Percentiles rank a stretch among this genome's conserved stretches.
Conservation (phyloP, 23 tunicate species). For the Ascidia mentula region DNA sequence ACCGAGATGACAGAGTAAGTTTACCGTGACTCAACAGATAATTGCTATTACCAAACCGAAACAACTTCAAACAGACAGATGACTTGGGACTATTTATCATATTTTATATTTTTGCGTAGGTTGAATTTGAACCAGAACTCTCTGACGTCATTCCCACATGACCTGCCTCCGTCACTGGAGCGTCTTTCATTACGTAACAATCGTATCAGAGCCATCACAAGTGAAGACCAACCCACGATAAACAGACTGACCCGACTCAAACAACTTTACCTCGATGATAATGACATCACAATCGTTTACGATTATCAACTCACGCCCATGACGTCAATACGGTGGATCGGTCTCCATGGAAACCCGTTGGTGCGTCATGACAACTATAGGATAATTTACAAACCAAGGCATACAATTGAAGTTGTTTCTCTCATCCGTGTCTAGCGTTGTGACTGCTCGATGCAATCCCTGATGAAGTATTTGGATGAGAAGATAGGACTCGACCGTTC, state of each 20-base stretch:
- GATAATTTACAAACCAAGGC: neutral
- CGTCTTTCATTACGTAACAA: neutral
- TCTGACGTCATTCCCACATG: neutral
- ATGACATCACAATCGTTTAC: constrained; percentile 23
- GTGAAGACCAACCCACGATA: neutral
- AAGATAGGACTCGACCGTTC: neutral
- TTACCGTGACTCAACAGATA: neutral
- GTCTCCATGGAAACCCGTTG: constrained; percentile 27
- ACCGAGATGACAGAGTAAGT: neutral
- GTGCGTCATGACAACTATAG: neutral
- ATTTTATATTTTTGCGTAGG: neutral
- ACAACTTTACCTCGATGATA: constrained; percentile 20
- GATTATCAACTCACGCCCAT: constrained; percentile 23
- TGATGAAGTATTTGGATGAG: neutral
- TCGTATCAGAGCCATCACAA: neutral
- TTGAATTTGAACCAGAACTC: neutral
- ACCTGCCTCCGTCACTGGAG: neutral
- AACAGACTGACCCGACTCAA: neutral
- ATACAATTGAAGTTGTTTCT: neutral
- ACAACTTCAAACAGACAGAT: neutral
- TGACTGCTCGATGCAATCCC: constrained; percentile 42
- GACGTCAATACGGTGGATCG: constrained; percentile 30
- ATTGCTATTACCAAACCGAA: neutral
- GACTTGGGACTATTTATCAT: no score
- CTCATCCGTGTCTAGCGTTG: constrained; percentile 21